A percentile compares a stretch with the other conserved stretches of the same genome.
Evolutionary conservation across 2,113 vertebrate species (phyloP).

Genomic region (Oenanthe melanoleuca): DNA sequence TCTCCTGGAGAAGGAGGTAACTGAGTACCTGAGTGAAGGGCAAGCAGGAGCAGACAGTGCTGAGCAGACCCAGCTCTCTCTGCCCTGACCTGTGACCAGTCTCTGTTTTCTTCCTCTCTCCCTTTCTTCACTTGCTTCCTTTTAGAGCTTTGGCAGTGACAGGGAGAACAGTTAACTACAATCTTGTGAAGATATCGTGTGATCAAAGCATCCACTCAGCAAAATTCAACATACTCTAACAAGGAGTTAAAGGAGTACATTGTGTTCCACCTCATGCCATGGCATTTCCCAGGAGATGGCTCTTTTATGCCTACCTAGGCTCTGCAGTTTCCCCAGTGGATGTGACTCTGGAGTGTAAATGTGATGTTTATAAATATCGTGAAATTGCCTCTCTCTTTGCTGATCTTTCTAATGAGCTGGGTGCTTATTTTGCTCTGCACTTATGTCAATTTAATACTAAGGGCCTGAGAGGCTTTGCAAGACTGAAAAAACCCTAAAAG

Average conservation of each 20-base stretch:
- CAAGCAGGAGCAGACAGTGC: background rate
- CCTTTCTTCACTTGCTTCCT: background rate
- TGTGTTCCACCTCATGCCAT: background rate
- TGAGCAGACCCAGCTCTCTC: background rate
- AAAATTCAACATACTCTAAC: rapidly evolving
- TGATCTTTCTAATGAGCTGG: background rate
- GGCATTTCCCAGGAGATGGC: background rate
- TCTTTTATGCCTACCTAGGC: background rate
- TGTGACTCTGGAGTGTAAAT: background rate
- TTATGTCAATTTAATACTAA: background rate
- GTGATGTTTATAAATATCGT: background rate
- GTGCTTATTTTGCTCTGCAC: background rate
- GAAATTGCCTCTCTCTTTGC: background rate
- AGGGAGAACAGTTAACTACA: background rate
- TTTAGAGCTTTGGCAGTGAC: background rate
- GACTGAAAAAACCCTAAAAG: background rate
- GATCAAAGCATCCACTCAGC: background rate
- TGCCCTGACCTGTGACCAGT: background rate
- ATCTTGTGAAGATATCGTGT: rapidly evolving
- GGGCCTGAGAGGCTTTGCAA: background rate
- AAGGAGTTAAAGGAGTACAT: rapidly evolving
- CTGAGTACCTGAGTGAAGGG: background rate
- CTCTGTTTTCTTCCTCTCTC: background rate
- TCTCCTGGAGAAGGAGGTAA: background rate
- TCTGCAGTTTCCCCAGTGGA: background rate